phyloP scores from a whole-genome alignment of 2,888 invertebrate genomes.

The Stictocephala bisonia region DNA sequence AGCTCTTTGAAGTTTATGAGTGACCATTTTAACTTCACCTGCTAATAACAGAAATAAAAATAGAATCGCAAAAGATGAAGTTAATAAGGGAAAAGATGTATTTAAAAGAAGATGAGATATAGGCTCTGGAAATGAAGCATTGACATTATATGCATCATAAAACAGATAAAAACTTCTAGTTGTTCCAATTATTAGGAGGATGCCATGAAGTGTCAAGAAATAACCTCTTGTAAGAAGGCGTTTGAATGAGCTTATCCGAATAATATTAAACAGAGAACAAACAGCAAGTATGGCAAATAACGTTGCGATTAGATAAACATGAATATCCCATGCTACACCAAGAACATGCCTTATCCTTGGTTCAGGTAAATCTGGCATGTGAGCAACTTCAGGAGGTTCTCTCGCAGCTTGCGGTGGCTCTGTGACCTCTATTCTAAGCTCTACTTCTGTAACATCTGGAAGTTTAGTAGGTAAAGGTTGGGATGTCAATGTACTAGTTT shows the following conservation, averaged over 20 bases:
- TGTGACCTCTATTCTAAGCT: conserved; percentile 23
- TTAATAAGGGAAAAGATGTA: conserved; percentile 86
- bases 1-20: conserved; percentile 75
- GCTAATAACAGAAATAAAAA: conserved; percentile 87
- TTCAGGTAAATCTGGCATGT: conserved; percentile 58
- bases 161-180: conserved; percentile 88
- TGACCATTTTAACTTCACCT: conserved; percentile 68
- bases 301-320: conserved; percentile 87
- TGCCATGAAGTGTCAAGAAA: conserved; percentile 85
- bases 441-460: conserved; percentile 27
- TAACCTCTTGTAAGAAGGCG: conserved; percentile 90
- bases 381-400: conserved; percentile 55
- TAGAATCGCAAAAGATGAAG: conserved; percentile 89
- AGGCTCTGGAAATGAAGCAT: conserved; percentile 78
- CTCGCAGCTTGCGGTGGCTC: conserved; percentile 46
- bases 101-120: conserved; percentile 86
- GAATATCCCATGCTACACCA: conserved; percentile 91
- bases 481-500: conserved; percentile 34
- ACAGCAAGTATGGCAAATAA: conserved; percentile 86
- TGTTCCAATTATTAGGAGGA: conserved; percentile 84
- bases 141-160: conserved; percentile 93
- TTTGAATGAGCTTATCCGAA: conserved; percentile 86
- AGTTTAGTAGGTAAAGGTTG: conserved; percentile 35
- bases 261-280: conserved; percentile 86
- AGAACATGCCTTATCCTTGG: conserved; percentile 65